Percentiles rank a stretch among this genome's conserved stretches.
Conservation (phyloP, 2,888 invertebrate genomes). For the Liodrosophila aerea region DNA sequence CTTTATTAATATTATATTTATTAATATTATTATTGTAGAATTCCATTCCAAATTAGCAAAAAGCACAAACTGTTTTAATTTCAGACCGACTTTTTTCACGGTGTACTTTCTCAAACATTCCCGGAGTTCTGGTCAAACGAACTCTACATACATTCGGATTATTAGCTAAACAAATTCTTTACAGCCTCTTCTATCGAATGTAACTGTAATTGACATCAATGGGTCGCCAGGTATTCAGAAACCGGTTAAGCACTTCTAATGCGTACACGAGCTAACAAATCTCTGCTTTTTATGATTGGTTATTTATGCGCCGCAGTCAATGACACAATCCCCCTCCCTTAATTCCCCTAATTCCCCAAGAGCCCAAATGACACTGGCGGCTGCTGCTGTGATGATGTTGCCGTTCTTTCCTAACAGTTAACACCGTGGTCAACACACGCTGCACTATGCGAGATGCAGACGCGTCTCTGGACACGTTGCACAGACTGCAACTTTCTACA, state of each 20-base stretch:
- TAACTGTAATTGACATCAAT: constrained; percentile 69
- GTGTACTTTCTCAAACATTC: constrained; percentile 10
- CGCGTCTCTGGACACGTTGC: constrained; percentile 29
- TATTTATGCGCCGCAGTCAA: constrained; percentile 57
- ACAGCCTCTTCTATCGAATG: constrained; percentile 20
- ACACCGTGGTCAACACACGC: constrained; percentile 22
- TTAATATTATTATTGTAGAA: too few species aligned
- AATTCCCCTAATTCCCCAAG: constrained; percentile 17
- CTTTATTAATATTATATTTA: too few species aligned
- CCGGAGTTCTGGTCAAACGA: constrained; percentile 1
- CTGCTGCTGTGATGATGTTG: constrained; percentile 21
- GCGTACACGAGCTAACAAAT: constrained; percentile 28
- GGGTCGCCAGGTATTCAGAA: constrained; percentile 21
- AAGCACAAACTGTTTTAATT: too few species aligned
- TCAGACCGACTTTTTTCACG: too few species aligned
- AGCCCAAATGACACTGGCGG: constrained; percentile 27
- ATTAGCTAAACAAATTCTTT: constrained; percentile 26
- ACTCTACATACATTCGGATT: constrained; percentile 41
- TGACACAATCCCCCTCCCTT: constrained; percentile 54
- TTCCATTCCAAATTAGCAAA: too few species aligned
- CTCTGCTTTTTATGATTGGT: constrained; percentile 38
- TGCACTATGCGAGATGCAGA: constrained; percentile 48
- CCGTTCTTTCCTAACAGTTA: constrained; percentile 73
- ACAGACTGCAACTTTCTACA: constrained; percentile 66
- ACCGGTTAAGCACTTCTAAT: constrained; percentile 60